Evolutionary conservation across 2,888 invertebrate genomes (phyloP).

Genomic region (Spicauda simplicius): DNA sequence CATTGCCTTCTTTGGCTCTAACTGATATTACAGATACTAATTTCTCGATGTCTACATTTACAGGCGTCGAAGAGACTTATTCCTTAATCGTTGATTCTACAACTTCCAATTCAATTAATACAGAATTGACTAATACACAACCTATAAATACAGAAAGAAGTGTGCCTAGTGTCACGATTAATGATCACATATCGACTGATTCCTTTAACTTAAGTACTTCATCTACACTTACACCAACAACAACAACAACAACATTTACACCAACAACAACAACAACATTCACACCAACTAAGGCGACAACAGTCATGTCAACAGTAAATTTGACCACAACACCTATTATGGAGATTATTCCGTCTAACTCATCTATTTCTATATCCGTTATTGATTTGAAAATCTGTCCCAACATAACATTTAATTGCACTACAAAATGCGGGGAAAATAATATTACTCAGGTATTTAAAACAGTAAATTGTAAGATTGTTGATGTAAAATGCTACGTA

Average conservation of each 20-base stretch:
- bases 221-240: constrained; percentile 40
- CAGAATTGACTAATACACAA: constrained; percentile 38
- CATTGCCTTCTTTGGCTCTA: neutral
- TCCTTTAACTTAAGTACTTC: constrained; percentile 45
- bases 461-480: constrained; percentile 63
- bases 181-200: neutral
- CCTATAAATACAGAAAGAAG: neutral
- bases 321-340: constrained; percentile 1
- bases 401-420: constrained; percentile 60
- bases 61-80: neutral
- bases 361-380: neutral
- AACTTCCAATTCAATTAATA: constrained; percentile 32
- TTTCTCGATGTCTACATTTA: neutral
- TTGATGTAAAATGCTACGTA: constrained; percentile 61
- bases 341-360: neutral
- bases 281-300: neutral
- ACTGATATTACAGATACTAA: neutral
- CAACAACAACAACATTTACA: constrained; percentile 34
- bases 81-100: neutral
- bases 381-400: constrained; percentile 34
- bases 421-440: constrained; percentile 59
- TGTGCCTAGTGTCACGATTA: constrained; percentile 22
- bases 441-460: constrained; percentile 70
- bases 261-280: constrained; percentile 36
- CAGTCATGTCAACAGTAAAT: neutral